Evolutionary conservation across 2,113 vertebrate species (phyloP).

Genomic region (Xenus cinereus): DNA sequence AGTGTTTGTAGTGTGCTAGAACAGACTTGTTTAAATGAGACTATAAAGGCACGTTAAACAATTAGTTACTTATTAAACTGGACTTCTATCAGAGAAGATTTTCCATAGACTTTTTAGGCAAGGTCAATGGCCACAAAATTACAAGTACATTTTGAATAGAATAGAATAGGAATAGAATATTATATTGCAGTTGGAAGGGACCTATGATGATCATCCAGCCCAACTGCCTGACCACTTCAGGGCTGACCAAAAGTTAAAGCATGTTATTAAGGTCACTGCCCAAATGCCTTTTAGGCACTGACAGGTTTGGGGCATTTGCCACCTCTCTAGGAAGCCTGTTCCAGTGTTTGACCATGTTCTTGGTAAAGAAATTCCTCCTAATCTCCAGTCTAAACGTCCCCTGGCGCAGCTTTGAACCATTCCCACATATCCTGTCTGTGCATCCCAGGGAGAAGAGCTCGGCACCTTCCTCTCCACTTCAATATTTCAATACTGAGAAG

Average conservation of each 20-base stretch:
- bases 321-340: not conserved
- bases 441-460: not conserved
- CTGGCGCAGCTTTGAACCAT: not conserved
- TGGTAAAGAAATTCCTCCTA: not conserved
- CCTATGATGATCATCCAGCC: not conserved
- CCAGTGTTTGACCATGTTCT: not conserved
- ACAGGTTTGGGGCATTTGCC: fast-evolving
- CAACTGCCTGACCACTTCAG: not conserved
- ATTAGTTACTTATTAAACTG: not conserved
- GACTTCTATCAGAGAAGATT: not conserved
- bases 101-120: not conserved
- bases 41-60: not conserved
- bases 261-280: not conserved
- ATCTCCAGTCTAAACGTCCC: not conserved
- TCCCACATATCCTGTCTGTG: not conserved
- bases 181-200: not conserved
- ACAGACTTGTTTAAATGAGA: not conserved
- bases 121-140: not conserved
- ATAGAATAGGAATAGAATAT: not conserved
- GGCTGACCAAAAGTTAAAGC: not conserved
- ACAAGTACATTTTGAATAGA: not conserved
- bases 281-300: not conserved
- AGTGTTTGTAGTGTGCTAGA: not conserved
- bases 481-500: not conserved
- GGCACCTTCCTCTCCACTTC: not conserved